Evolutionary conservation across 1,140 invertebrate genomes (phyloP).

Genomic region (Dendrolimus punctatus): DNA sequence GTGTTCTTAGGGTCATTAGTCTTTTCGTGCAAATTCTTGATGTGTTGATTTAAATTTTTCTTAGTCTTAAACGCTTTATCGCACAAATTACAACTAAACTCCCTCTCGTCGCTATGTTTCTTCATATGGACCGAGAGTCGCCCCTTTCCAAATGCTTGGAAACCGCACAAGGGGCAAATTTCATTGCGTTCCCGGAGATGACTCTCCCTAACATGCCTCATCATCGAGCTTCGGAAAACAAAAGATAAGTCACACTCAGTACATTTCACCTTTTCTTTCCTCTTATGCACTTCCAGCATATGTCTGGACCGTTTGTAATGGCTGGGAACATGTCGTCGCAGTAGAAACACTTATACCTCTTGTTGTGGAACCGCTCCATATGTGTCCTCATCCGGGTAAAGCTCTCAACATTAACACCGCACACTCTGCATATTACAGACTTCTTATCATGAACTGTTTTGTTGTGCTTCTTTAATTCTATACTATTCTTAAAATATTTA

Average conservation of each 20-base stretch:
- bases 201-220: slow-evolving; percentile 19
- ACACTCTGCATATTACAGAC: slow-evolving; percentile 11
- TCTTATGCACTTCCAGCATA: slow-evolving; percentile 17
- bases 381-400: slow-evolving; percentile 18
- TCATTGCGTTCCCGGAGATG: slow-evolving; percentile 27
- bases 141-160: slow-evolving; percentile 80
- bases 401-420: slow-evolving; percentile 12
- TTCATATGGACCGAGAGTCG: slow-evolving; percentile 80
- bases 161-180: slow-evolving; percentile 70
- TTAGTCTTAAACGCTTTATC: slow-evolving; percentile 83
- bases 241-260: slow-evolving; percentile 21
- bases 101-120: slow-evolving; percentile 82
- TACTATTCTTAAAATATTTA: slow-evolving; percentile 11
- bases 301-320: slow-evolving; percentile 15
- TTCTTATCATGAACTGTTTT: slow-evolving; percentile 15
- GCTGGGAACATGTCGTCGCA: slow-evolving; percentile 17
- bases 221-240: slow-evolving; percentile 19
- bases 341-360: slow-evolving; percentile 18
- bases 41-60: slow-evolving; percentile 83
- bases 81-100: slow-evolving; percentile 82
- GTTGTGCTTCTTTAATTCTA: slow-evolving; percentile 10
- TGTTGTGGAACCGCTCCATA: slow-evolving; percentile 17
- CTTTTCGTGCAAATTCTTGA: slow-evolving; percentile 24
- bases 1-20: background rate
- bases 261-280: slow-evolving; percentile 19